Base-by-base conservation (phyloP, 2,113 vertebrate species). In the Myotis lucifugus region DNA sequence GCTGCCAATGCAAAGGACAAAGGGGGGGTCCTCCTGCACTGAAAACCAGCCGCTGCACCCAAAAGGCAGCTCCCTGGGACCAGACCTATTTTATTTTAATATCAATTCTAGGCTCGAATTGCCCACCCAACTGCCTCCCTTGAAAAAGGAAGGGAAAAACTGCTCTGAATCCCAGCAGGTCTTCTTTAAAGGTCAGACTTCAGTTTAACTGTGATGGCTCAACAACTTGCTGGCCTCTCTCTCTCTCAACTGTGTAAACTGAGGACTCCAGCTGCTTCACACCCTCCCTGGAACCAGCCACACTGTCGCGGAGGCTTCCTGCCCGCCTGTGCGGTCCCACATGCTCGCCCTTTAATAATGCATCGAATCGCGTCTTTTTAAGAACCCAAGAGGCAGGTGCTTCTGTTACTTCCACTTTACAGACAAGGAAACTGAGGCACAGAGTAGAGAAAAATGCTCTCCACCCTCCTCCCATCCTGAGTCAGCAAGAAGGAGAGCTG, bases 81-180 rank as follows among this genome's bases (percentile, higher is more conserved):
- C 85, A 95, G 93, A 95, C 97, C 93, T 90, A 59, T 85, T 83
- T 85, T 29, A 59, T 21, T 61, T 82, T 12, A 91, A 48, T 87
- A 95, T 93, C 85, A 96, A 42, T 42, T 73, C 82, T 93, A 82
- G 88, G 90, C 91, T 95, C 87, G 81, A 88, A 73, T 66, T 66
- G 37, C 84, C 82, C 81, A n/a, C 84, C 82, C 81, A 77, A 61
- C 27, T 73, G 54, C 67, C 77, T 94, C 23, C 40, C 25, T 67
- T 32, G 19, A 23, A 72, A 87, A 72, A 12, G 3, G 32, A 64
- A 25, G 9, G 42, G 5, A 34, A 29, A 59, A n/a, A 67, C 34
- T 42, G 59, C 10, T 89, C 54, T 79, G 67, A 56, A 46, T 90
- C 59, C 70, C 40, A 82, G 72, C 54, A 77, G 78, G 73, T 56